A percentile compares a stretch with the other conserved stretches of the same genome.
These are phyloP conservation scores for Buceros bicornis DNA, from an alignment of 2,797 vertebrate species.

Conservation along the genomic window DNA sequence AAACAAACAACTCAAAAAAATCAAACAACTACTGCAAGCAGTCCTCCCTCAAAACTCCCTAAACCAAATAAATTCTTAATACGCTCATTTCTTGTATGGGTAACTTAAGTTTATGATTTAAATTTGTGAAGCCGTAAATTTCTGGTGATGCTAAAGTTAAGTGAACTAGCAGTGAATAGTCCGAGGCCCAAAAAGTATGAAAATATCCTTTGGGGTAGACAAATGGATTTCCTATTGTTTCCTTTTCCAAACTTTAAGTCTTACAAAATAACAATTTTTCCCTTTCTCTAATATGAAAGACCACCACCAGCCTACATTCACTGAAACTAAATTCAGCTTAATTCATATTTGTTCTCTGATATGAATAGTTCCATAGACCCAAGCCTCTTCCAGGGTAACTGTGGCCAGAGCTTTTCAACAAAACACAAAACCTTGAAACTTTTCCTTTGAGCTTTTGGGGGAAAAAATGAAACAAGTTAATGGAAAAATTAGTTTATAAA, in stretches of 20 bases:
- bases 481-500: background rate
- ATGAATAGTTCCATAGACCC: background rate
- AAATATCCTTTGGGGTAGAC: background rate
- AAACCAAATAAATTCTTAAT: background rate
- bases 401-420: background rate
- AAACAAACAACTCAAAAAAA: too few relatives aligned
- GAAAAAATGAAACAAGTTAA: background rate
- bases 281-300: background rate
- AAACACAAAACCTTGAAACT: background rate
- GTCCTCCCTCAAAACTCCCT: background rate
- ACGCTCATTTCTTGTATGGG: background rate
- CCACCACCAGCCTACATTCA: background rate
- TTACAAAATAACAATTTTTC: background rate
- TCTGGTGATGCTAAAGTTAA: background rate
- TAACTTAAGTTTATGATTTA: background rate
- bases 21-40: too few relatives aligned
- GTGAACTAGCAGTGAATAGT: background rate
- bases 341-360: background rate
- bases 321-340: background rate
- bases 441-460: background rate
- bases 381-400: background rate
- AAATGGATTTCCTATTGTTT: background rate
- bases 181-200: background rate
- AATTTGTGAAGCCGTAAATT: background rate
- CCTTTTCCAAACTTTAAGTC: background rate